Evolutionary conservation across 2,888 invertebrate species (phyloP).

Genomic region (Hirtodrosophila alboralis): DNA sequence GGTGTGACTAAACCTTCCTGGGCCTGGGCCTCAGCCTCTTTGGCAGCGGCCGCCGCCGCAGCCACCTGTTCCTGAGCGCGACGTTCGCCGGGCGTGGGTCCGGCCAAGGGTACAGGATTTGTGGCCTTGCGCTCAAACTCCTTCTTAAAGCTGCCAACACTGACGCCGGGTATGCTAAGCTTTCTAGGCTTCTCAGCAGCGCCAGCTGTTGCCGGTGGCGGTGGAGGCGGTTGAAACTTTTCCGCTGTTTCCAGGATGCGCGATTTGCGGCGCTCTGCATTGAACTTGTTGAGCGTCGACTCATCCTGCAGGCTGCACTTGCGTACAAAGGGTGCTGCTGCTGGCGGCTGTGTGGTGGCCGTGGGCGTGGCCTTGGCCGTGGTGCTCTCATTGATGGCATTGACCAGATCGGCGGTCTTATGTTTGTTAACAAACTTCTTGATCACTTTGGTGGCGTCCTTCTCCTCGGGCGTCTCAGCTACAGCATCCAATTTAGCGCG

Average conservation of each 20-base stretch:
- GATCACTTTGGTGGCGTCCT: constrained; percentile 83
- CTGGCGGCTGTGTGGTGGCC: constrained; percentile 26
- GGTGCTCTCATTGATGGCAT: constrained; percentile 79
- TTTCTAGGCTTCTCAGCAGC: constrained; percentile 89
- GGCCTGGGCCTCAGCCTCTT: constrained; percentile 53
- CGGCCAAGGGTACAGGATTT: constrained; percentile 83
- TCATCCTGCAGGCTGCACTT: constrained; percentile 84
- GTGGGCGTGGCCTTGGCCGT: constrained; percentile 27
- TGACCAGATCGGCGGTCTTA: constrained; percentile 83
- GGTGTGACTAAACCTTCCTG: constrained; percentile 76
- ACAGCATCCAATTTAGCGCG: constrained; percentile 76
- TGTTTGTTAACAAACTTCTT: constrained; percentile 84
- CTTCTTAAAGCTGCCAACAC: constrained; percentile 93
- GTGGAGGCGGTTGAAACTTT: constrained; percentile 87
- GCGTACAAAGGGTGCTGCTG: constrained; percentile 71
- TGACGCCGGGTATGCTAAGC: constrained; percentile 91
- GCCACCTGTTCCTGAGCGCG: constrained; percentile 78
- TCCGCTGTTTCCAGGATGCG: constrained; percentile 89
- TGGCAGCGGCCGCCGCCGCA: constrained; percentile 70
- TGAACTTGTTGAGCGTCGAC: constrained; percentile 82
- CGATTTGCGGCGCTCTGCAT: constrained; percentile 87
- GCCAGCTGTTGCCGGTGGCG: constrained; percentile 31
- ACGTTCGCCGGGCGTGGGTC: constrained; percentile 82
- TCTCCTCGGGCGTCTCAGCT: constrained; percentile 81
- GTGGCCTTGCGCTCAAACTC: constrained; percentile 93